These are phyloP conservation scores for Hafferia zeledoni DNA, from an alignment of 2,797 vertebrate genomes.

Conservation along the genomic window DNA sequence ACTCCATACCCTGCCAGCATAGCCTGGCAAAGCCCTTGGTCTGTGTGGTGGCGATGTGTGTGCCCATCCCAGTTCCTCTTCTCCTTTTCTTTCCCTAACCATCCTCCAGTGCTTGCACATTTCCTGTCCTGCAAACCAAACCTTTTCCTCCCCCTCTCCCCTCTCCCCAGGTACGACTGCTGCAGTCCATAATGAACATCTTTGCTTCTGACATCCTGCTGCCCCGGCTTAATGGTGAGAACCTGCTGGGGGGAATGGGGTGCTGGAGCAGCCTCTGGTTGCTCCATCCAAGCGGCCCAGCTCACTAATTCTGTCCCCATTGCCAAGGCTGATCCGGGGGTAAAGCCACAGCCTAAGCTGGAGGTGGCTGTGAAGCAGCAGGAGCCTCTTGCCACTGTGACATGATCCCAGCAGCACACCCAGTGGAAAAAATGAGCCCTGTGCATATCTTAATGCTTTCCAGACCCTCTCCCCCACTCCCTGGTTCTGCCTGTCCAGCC, in stretches of 20 bases:
- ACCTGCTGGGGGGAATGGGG: neutral
- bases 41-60: fast-evolving
- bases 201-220: constrained; percentile 38
- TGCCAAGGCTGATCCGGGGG: neutral
- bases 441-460: neutral
- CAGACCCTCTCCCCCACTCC: neutral
- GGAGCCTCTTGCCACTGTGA: neutral
- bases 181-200: constrained; percentile 69
- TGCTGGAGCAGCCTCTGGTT: fast-evolving
- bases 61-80: fast-evolving
- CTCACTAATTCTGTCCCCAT: neutral
- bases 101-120: no score
- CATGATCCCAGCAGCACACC: neutral
- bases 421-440: neutral
- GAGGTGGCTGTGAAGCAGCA: fast-evolving
- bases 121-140: neutral
- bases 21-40: neutral
- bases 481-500: neutral
- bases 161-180: constrained; percentile 8
- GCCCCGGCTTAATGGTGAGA: constrained; percentile 71
- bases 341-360: neutral
- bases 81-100: neutral
- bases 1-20: fast-evolving
- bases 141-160: neutral
- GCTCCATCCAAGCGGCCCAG: fast-evolving